Base-by-base conservation (phyloP, 2,888 invertebrate species). In the Phytoseiulus persimilis region DNA sequence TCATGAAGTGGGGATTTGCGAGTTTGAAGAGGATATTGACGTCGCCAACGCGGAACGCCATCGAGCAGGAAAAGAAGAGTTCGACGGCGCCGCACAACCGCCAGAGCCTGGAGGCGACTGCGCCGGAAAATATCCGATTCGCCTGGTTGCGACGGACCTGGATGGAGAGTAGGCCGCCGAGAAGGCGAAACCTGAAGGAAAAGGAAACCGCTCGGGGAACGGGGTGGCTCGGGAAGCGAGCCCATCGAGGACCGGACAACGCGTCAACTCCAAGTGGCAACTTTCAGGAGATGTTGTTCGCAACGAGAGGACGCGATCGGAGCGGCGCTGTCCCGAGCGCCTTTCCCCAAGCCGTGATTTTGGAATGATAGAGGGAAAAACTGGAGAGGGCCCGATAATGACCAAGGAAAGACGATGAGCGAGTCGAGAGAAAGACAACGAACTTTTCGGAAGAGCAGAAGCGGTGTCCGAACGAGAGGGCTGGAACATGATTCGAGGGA, bases 1-100 rank as follows among this genome's bases (percentile, higher is more conserved):
- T 45, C 87, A 87, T 87, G 39, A 45, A 87, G 87, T 87, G 87
- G 87, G 87, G 87, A 87, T 87, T 87, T 87, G 87, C 39, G 87
- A 87, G 39, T 33, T 33, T 87, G 87, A 39, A 33, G 87, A 87
- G 87, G 87, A 87, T 87, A 87, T 87, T 87, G 87, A 87, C 45
- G 87, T 33, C 32, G 87, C 39, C 65, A 65, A 65, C 65, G 65
- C 65, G 18, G 28, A 28, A 14, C 65, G 65, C 5, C 65, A 23
- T 65, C 65, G 2, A 65, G 65, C 65, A 65, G 23, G 65, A 18
- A 65, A 65, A 65, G 65, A 65, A 65, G 65, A 65, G 65, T 65
- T 65, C 65, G 23, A 18, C 65, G 65, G 18, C 18, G 65, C 11
- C 65, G 65, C 11, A 39, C 39, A 3, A 39, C 5, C 65, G 14